These are phyloP conservation scores for Glossophaga mutica DNA, from an alignment of 2,797 vertebrate genomes.

Conservation along the genomic window DNA sequence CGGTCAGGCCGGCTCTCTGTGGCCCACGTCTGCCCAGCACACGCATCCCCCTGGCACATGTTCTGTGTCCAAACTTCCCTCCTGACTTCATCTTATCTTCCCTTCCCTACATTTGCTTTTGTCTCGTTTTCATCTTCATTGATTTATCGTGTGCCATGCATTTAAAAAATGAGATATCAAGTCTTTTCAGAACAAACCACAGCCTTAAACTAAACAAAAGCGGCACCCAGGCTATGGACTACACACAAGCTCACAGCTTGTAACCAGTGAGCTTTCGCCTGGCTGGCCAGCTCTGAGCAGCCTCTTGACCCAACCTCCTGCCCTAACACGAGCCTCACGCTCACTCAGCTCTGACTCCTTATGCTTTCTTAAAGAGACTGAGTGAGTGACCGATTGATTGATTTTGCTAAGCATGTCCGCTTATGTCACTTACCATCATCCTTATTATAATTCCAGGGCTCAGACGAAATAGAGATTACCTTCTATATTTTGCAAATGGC, in stretches of 20 bases:
- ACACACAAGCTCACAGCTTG: neutral
- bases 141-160: neutral
- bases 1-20: neutral
- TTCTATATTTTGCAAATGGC: neutral
- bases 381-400: neutral
- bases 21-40: neutral
- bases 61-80: neutral
- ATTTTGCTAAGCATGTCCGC: slow-evolving; percentile 11
- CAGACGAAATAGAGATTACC: neutral
- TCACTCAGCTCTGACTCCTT: neutral
- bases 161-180: neutral
- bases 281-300: neutral
- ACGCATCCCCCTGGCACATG: neutral
- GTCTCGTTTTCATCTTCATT: neutral
- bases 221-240: neutral
- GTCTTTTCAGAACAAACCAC: slow-evolving; percentile 30
- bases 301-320: neutral
- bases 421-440: neutral
- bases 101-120: neutral
- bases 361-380: neutral
- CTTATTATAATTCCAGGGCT: neutral
- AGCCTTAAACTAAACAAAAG: slow-evolving; percentile 3
- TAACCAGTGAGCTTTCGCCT: neutral
- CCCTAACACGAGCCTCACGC: neutral
- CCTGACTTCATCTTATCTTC: neutral